Percentiles rank a stretch among this genome's conserved stretches.
These are phyloP conservation scores for Pristiophorus japonicus DNA, from an alignment of 2,113 vertebrate genomes.

Conservation along the genomic window DNA sequence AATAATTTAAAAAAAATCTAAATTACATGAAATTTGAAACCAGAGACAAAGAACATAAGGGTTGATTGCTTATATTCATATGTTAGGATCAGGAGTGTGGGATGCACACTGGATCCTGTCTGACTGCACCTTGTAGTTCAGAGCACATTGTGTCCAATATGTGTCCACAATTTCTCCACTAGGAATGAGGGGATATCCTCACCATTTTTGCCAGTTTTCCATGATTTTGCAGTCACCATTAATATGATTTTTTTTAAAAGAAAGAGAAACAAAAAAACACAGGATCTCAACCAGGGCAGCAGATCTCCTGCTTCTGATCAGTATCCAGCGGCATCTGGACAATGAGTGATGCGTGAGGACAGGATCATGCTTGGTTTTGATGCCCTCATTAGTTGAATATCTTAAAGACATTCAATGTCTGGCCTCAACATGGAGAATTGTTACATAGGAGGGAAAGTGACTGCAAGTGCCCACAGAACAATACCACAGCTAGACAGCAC, in stretches of 20 bases:
- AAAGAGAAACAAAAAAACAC: too few relatives aligned
- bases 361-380: neutral
- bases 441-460: too few relatives aligned
- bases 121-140: neutral
- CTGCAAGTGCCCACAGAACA: neutral
- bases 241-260: too few relatives aligned
- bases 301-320: neutral
- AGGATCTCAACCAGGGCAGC: neutral
- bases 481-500: neutral
- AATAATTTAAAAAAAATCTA: neutral
- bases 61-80: neutral
- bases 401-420: neutral
- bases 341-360: neutral
- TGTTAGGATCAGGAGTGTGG: neutral
- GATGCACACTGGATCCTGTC: neutral
- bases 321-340: neutral
- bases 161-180: neutral
- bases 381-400: neutral
- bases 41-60: neutral
- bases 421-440: neutral
- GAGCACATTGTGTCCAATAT: neutral
- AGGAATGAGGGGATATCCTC: neutral
- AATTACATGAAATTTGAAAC: neutral
- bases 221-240: neutral
- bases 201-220: neutral